A percentile compares a stretch with the other conserved stretches of the same genome.
These are phyloP conservation scores for Gasteruption jaculator DNA, from an alignment of 2,888 invertebrate genomes.

Conservation along the genomic window DNA sequence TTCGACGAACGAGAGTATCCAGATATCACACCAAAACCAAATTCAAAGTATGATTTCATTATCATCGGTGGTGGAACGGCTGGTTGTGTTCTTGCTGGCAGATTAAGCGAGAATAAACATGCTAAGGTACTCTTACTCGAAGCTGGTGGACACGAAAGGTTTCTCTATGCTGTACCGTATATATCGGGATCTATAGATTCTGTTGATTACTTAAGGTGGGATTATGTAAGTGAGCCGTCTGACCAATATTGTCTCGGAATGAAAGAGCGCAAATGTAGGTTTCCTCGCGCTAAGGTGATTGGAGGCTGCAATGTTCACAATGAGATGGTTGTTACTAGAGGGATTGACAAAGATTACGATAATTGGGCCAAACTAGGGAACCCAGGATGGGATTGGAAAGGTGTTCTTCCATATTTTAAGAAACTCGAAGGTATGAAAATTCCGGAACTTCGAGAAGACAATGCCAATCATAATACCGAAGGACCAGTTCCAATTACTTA, in stretches of 20 bases:
- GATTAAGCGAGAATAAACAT: slow-evolving; percentile 67
- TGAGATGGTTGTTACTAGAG: slow-evolving; percentile 54
- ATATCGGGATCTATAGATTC: slow-evolving; percentile 77
- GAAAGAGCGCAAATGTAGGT: slow-evolving; percentile 30
- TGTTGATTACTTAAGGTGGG: slow-evolving; percentile 77
- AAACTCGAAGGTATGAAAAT: slow-evolving; percentile 59
- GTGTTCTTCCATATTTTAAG: slow-evolving; percentile 43
- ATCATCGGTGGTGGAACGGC: slow-evolving; percentile 46
- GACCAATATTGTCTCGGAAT: slow-evolving; percentile 54
- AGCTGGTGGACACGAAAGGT: slow-evolving; percentile 81
- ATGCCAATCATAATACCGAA: slow-evolving; percentile 56
- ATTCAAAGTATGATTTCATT: slow-evolving; percentile 19
- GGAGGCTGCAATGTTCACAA: slow-evolving; percentile 54
- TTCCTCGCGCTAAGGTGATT: slow-evolving; percentile 49
- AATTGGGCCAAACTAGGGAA: slow-evolving; percentile 52
- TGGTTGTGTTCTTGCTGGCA: slow-evolving; percentile 76
- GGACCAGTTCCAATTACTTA: slow-evolving; percentile 60
- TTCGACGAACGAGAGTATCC: slow-evolving; percentile 1
- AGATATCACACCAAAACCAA: slow-evolving; percentile 7
- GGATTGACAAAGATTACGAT: slow-evolving; percentile 53
- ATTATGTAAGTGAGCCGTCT: slow-evolving; percentile 79
- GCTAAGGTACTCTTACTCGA: slow-evolving; percentile 74
- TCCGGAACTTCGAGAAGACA: slow-evolving; percentile 37
- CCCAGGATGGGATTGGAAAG: slow-evolving; percentile 46
- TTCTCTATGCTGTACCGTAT: slow-evolving; percentile 78